Base-by-base conservation (phyloP, 2,113 vertebrate species). In the Pelusios castaneus region DNA sequence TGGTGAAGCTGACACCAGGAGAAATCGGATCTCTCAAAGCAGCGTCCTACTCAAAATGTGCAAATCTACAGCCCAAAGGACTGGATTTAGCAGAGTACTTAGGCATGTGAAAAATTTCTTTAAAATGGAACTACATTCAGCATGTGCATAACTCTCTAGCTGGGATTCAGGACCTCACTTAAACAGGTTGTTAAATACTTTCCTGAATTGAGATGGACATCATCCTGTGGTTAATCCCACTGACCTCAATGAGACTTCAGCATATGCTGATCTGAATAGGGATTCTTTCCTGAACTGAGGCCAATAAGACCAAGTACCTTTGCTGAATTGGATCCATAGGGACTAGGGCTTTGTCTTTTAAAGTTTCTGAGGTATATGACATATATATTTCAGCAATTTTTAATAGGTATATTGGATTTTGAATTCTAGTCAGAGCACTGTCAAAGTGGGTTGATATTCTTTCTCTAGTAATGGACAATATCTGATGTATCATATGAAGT, bases 321-420 rank as follows among this genome's bases (percentile, higher is more conserved):
- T 82, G 24, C 45, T 78, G 49, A 63, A 12, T 70, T 77, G 85
- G 19, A 3, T 17, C 5, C 29, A 11, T 43, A 94, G 85, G 76
- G 21, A 45, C 3, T 2, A 54, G 75, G 10, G 1, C 5, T 70
- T 84, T n/a, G 83, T 80, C 84, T 70, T 60, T 31, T 89, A 45
- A 89, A 16, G 2, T 8, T 86, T 88, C 8, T 47, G 55, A 92
- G 31, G 5, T 17, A 11, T 1, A 34, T 54, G 86, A 79, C 51
- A 91, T 92, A 89, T 89, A 75, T 67, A 70, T 8, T 76, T 22
- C 75, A 9, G 4, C 3, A 75, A 5, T 82, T 96, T 89, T 49
- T 9, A 27, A 34, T 58, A 55, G 88, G 17, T 67, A n/a, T 4
- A 3, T 67, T 67, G 60, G 19, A 38, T 70, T 22, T 70, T 38